Evolutionary conservation across 2,888 invertebrate species (phyloP).

Genomic region (Pristionchus japonicus): DNA sequence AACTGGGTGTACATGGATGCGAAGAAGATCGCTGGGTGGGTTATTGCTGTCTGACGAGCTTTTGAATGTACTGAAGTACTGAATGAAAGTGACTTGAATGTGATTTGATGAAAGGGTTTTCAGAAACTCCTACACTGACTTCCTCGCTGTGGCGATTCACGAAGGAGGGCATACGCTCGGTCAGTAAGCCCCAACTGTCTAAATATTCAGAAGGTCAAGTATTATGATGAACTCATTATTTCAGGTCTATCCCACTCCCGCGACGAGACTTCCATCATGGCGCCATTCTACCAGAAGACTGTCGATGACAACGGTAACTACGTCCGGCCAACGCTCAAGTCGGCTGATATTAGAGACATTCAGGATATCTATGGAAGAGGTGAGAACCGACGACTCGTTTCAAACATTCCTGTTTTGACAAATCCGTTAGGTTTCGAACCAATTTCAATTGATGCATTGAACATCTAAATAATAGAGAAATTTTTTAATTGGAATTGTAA

Average conservation of each 20-base stretch:
- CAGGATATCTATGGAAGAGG: conserved; percentile 70
- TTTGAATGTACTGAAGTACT: background rate
- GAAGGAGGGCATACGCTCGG: conserved; percentile 70
- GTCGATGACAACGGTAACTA: conserved; percentile 63
- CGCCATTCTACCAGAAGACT: conserved; percentile 69
- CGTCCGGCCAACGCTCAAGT: conserved; percentile 66
- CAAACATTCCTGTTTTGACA: too few species aligned
- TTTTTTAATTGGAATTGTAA: too few species aligned
- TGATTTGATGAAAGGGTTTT: background rate
- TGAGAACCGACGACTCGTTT: background rate
- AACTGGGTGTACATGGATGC: conserved; percentile 72
- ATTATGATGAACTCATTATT: background rate
- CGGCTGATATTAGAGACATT: conserved; percentile 69
- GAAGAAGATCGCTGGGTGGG: conserved; percentile 62
- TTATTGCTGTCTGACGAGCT: too few species aligned
- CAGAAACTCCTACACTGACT: conserved; percentile 64
- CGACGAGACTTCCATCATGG: conserved; percentile 73
- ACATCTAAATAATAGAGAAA: background rate
- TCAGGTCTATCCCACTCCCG: conserved; percentile 63
- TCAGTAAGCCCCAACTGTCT: background rate
- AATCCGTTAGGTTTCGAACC: background rate
- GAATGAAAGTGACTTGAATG: background rate
- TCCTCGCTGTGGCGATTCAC: conserved; percentile 73
- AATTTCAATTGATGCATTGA: background rate
- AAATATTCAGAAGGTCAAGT: background rate